These are phyloP conservation scores for Lophotriccus pileatus DNA, from an alignment of 2,797 vertebrate genomes.

Conservation along the genomic window DNA sequence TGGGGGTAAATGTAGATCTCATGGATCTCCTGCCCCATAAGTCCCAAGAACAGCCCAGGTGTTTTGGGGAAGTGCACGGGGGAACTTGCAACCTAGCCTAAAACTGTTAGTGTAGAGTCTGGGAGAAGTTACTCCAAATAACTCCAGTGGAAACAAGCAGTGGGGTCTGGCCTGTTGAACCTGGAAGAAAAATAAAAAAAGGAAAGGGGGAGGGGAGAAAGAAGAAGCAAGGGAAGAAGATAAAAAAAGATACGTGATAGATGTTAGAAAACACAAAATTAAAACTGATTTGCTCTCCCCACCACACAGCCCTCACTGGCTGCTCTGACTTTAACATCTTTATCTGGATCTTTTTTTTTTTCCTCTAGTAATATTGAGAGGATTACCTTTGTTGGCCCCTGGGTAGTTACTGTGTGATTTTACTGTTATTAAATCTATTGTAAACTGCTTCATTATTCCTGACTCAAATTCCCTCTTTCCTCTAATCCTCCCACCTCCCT, in stretches of 20 bases:
- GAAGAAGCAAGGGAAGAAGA: not conserved
- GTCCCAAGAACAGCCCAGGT: not conserved
- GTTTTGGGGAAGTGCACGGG: not conserved
- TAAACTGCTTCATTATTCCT: constrained; percentile 98
- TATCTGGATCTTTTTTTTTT: constrained; percentile 73
- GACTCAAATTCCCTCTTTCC: constrained; percentile 70
- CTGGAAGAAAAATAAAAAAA: not conserved
- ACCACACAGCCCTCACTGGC: constrained; percentile 13
- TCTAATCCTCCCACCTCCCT: constrained; percentile 62
- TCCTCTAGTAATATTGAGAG: constrained; percentile 97
- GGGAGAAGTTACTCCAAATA: not conserved
- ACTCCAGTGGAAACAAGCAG: not conserved
- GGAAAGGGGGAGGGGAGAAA: rapidly evolving
- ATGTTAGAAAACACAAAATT: constrained; percentile 63
- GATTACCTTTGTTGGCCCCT: constrained; percentile 96
- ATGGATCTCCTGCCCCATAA: rapidly evolving
- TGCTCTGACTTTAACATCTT: constrained; percentile 77
- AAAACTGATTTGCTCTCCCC: constrained; percentile 60
- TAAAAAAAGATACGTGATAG: not conserved
- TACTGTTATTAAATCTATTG: constrained; percentile 99
- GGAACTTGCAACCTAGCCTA: not conserved
- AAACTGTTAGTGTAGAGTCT: not conserved
- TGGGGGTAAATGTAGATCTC: not conserved
- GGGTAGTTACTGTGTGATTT: constrained; percentile 96
- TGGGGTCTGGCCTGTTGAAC: not conserved